phyloP scores from a whole-genome alignment of 2,113 vertebrate genomes.

The Halcyon malimbica region DNA sequence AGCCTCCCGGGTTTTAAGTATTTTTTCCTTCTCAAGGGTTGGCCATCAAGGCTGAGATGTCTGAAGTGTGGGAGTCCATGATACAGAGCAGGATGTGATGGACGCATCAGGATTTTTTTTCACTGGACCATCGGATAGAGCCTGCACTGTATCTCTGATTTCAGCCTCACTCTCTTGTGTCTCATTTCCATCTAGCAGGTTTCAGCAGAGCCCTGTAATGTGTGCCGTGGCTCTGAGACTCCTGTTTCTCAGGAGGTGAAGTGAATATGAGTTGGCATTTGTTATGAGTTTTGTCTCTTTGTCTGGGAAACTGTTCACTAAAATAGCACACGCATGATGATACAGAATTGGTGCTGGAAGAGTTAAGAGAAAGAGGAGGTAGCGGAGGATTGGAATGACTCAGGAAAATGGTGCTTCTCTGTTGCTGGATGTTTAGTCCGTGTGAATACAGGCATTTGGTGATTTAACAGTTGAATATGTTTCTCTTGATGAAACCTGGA shows the following conservation, averaged over 20 bases:
- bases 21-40: not conserved
- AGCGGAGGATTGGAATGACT: not conserved
- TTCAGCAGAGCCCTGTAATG: not conserved
- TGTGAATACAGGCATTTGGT: not conserved
- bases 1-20: not conserved
- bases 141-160: not conserved
- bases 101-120: not conserved
- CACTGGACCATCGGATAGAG: not conserved
- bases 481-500: not conserved
- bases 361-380: not conserved
- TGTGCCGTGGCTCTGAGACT: not conserved
- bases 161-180: not conserved
- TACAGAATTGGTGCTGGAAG: not conserved
- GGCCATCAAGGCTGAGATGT: not conserved
- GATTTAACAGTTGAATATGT: not conserved
- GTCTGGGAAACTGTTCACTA: not conserved
- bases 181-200: not conserved
- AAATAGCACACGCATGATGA: not conserved
- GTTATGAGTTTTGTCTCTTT: not conserved
- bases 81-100: not conserved
- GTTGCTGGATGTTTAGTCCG: not conserved
- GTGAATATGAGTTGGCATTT: not conserved
- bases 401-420: not conserved
- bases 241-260: not conserved
- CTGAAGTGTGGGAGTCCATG: not conserved